A percentile compares a stretch with the other conserved stretches of the same genome.
Evolutionary conservation across 2,797 vertebrate species (phyloP).

Genomic region (Sebastes steindachneri): DNA sequence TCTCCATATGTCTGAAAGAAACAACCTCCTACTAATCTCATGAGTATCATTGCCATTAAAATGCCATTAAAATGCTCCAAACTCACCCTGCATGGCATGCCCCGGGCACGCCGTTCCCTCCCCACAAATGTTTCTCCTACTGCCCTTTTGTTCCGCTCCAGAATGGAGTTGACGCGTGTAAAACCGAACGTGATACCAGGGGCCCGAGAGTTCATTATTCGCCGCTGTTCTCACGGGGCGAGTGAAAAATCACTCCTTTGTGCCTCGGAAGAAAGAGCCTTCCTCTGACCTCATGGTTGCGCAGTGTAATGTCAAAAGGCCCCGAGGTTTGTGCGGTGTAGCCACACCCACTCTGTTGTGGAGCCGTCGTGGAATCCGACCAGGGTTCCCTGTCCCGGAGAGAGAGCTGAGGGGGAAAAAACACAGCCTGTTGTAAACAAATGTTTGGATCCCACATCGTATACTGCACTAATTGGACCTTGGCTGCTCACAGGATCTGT

Average conservation of each 20-base stretch:
- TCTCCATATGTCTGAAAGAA: neutral
- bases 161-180: constrained; percentile 78
- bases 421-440: constrained; percentile 67
- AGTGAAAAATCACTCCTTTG: constrained; percentile 79
- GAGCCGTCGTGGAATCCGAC: constrained; percentile 53
- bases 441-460: constrained; percentile 69
- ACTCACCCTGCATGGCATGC: constrained; percentile 50
- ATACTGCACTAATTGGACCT: constrained; percentile 70
- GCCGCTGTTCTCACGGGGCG: constrained; percentile 71
- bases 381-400: constrained; percentile 32
- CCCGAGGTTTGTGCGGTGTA: constrained; percentile 68
- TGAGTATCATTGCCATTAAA: constrained; percentile 24
- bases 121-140: constrained; percentile 72
- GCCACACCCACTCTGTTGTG: constrained; percentile 76
- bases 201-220: constrained; percentile 75
- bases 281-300: constrained; percentile 79
- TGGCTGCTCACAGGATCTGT: constrained; percentile 47
- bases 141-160: constrained; percentile 74
- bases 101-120: constrained; percentile 53
- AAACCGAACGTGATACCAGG: constrained; percentile 71
- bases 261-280: constrained; percentile 72
- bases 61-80: neutral
- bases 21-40: constrained; percentile 1
- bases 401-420: neutral
- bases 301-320: constrained; percentile 77